phyloP scores from a whole-genome alignment of 2,797 vertebrate genomes.

The Morelia viridis region DNA sequence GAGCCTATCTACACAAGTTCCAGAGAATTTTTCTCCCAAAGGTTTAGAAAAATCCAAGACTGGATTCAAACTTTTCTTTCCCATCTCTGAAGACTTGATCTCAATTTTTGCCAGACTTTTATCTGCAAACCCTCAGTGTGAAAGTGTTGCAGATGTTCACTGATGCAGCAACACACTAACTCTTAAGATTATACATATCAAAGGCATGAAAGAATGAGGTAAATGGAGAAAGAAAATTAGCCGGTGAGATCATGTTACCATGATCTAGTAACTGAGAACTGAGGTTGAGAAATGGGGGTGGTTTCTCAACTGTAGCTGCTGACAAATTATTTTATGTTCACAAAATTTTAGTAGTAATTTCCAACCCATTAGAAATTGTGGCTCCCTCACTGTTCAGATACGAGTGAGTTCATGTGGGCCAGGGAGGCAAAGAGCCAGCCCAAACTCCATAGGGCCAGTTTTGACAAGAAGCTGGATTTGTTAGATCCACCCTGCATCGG shows the following conservation, averaged over 20 bases:
- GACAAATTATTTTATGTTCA: not conserved
- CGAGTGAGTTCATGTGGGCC: not conserved
- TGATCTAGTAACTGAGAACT: not conserved
- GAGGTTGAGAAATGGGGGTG: not conserved
- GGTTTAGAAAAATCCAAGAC: not conserved
- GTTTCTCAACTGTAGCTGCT: not conserved
- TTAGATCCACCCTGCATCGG: not conserved
- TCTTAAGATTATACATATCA: not conserved
- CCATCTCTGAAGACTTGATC: not conserved
- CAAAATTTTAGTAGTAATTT: slow-evolving; percentile 5
- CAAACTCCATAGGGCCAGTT: not conserved
- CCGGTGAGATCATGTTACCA: not conserved
- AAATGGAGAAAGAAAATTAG: not conserved
- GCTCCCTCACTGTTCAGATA: not conserved
- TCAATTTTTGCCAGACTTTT: not conserved
- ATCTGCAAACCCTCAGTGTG: not conserved
- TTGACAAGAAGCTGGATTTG: not conserved
- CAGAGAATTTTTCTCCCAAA: not conserved
- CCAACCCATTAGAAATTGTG: not conserved
- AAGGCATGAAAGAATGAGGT: not conserved
- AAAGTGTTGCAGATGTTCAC: not conserved
- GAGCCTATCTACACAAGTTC: not conserved
- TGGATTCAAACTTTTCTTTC: not conserved
- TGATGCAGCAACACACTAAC: not conserved
- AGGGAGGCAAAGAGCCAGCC: not conserved